Evolutionary conservation across 2,113 vertebrate species (phyloP).

Genomic region (Dolichotis patagonum): DNA sequence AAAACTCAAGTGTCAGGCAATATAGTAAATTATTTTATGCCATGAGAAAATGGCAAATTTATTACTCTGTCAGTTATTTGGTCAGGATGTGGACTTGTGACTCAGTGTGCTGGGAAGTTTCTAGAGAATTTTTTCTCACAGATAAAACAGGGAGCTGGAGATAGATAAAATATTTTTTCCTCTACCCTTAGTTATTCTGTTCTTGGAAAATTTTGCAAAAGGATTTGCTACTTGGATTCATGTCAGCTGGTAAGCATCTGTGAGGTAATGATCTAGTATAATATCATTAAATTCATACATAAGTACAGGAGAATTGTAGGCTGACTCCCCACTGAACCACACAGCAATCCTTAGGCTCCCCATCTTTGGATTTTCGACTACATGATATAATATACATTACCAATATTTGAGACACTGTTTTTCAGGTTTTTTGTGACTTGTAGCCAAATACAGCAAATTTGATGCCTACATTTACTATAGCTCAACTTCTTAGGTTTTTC

Average conservation of each 20-base stretch:
- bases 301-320: neutral
- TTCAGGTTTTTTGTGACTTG: conserved; percentile 35
- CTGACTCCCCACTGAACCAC: neutral
- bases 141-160: neutral
- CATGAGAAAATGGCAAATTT: neutral
- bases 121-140: neutral
- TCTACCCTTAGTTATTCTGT: neutral
- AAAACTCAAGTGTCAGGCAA: neutral
- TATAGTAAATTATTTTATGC: neutral
- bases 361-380: neutral
- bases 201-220: conserved; percentile 19
- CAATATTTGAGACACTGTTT: neutral
- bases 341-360: neutral
- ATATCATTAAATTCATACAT: neutral
- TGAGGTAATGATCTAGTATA: neutral
- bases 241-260: neutral
- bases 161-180: neutral
- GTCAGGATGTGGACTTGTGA: neutral
- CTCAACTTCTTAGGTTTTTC: conserved; percentile 13
- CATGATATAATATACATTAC: neutral
- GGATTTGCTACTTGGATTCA: neutral
- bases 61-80: neutral
- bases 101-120: neutral
- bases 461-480: neutral
- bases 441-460: neutral